Percentiles rank a stretch among this genome's conserved stretches.
These are phyloP conservation scores for Trachelus troglodyta DNA, from an alignment of 2,888 invertebrate species.

Conservation along the genomic window DNA sequence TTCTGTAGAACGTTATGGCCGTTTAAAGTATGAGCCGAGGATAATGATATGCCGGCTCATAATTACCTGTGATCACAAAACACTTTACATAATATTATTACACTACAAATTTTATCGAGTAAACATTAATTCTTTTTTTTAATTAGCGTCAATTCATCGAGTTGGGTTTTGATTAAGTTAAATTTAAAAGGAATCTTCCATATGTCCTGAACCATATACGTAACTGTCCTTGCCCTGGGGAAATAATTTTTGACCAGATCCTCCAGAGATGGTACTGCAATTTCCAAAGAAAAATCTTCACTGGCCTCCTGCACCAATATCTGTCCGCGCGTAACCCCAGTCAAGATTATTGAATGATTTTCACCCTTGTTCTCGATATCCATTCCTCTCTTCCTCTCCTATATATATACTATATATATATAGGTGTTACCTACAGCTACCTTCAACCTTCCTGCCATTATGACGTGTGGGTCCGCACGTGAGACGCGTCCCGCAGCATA, in stretches of 20 bases:
- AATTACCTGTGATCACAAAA: background rate
- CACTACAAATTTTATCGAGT: background rate
- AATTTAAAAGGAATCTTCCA: background rate
- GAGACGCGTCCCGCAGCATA: background rate
- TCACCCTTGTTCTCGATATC: slow-evolving; percentile 12
- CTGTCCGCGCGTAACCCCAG: slow-evolving; percentile 3
- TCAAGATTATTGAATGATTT: slow-evolving; percentile 23
- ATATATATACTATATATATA: background rate
- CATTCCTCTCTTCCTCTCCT: background rate
- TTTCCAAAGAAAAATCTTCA: slow-evolving; percentile 27
- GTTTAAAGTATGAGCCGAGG: background rate
- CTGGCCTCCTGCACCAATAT: slow-evolving; percentile 7
- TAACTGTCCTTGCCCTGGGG: background rate
- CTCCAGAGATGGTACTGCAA: slow-evolving; percentile 22
- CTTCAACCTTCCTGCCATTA: background rate
- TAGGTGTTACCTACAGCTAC: background rate
- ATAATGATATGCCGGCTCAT: background rate
- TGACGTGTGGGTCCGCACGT: background rate
- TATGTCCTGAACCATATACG: background rate
- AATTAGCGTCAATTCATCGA: background rate
- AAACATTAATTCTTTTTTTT: background rate
- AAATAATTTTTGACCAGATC: background rate
- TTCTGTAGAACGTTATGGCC: background rate
- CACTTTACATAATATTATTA: background rate
- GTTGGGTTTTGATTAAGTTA: background rate